phyloP scores from a whole-genome alignment of 2,797 vertebrate genomes.

The Eurystomus glaucurus region DNA sequence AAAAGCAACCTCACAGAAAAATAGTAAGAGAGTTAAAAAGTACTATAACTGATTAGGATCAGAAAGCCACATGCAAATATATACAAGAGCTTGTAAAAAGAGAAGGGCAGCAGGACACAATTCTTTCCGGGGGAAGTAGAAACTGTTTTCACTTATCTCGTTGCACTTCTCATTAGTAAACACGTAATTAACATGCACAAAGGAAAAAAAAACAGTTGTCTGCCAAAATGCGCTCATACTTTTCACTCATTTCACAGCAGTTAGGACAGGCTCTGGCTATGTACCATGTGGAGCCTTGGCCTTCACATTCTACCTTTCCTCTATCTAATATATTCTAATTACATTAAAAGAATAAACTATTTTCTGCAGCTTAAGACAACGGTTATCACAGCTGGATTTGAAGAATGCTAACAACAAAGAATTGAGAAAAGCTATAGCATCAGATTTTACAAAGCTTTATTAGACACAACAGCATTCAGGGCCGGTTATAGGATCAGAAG shows the following conservation, averaged over 20 bases:
- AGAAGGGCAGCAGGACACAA: neutral
- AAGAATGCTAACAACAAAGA: conserved; percentile 36
- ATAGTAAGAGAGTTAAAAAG: neutral
- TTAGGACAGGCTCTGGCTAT: neutral
- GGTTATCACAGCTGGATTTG: conserved; percentile 56
- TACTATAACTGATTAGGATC: neutral
- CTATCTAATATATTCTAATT: neutral
- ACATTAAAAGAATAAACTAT: conserved; percentile 28
- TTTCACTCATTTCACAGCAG: neutral
- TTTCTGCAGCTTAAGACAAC: conserved; percentile 28
- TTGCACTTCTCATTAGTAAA: neutral
- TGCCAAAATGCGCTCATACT: neutral
- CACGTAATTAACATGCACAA: neutral
- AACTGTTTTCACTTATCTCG: neutral
- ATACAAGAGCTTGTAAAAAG: neutral
- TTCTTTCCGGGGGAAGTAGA: neutral
- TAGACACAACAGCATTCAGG: neutral
- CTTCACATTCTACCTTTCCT: neutral
- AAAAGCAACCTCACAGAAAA: neutral
- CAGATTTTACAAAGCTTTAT: conserved; percentile 22
- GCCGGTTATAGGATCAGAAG: conserved; percentile 52
- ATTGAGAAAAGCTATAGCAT: conserved; percentile 22
- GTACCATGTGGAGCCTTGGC: neutral
- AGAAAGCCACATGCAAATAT: neutral
- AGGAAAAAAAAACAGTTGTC: neutral